Conservation (phyloP, 2,888 invertebrate genomes). For the Hirtodrosophila histrioides region DNA sequence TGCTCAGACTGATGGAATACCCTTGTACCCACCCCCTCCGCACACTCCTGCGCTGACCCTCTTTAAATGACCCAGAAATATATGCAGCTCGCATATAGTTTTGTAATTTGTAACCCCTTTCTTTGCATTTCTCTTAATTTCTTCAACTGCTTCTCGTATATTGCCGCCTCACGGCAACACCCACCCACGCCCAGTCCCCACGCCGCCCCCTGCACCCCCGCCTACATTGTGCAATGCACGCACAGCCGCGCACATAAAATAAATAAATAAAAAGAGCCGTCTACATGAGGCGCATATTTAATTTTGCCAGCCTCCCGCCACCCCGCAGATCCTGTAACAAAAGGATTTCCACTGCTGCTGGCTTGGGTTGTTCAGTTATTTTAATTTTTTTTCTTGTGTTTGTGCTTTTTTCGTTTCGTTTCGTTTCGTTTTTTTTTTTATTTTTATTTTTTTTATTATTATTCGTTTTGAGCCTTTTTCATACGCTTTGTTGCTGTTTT, state of each 20-base stretch:
- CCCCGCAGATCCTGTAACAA: slow-evolving; percentile 58
- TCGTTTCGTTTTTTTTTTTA: no score
- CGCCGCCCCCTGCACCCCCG: background rate
- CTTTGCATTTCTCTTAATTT: slow-evolving; percentile 49
- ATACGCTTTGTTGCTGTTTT: slow-evolving; percentile 43
- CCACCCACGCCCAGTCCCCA: background rate
- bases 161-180: slow-evolving; percentile 1
- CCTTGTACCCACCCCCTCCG: background rate
- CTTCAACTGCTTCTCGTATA: slow-evolving; percentile 43
- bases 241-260: slow-evolving; percentile 74
- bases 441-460: slow-evolving; percentile 27
- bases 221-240: slow-evolving; percentile 60
- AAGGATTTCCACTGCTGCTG: slow-evolving; percentile 62
- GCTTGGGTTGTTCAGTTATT: slow-evolving; percentile 49
- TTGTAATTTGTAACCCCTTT: slow-evolving; percentile 44
- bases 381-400: slow-evolving; percentile 33
- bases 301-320: slow-evolving; percentile 42
- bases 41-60: background rate
- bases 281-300: slow-evolving; percentile 78
- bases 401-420: slow-evolving; percentile 22
- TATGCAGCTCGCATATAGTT: slow-evolving; percentile 53
- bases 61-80: slow-evolving; percentile 56
- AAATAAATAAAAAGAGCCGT: slow-evolving; percentile 66
- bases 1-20: slow-evolving; percentile 1
- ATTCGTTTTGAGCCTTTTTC: slow-evolving; percentile 53